Evolutionary conservation across 1,140 invertebrate genomes (phyloP), one percentile per base, ranked within the genome.

Genomic region (Telenomus remus): DNA sequence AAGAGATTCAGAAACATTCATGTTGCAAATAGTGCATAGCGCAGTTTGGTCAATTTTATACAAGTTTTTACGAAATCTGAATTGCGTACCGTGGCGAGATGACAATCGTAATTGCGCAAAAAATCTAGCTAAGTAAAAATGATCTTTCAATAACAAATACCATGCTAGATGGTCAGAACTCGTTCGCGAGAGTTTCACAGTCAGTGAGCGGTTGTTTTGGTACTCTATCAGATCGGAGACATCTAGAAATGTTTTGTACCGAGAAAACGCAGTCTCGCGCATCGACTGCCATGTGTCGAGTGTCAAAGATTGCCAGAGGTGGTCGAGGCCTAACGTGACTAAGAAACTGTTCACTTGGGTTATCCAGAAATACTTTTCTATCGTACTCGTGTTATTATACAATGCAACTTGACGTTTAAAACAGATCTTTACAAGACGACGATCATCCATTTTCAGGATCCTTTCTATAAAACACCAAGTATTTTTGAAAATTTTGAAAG

Each of bases 301-400:
- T 5, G 44, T 13, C 10, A 34, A n/a, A 10, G 1, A 3, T 9
- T 1, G 10, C 33, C 16, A 37, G 39, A n/a, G 8, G 12, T 50
- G 7, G 5, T 5, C 8, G n/a, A 51, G 51, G 13, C 49, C 49
- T 7, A 63, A 1, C 6, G 11, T 44, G 1, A 27, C 6, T 0
- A 63, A 6, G 34, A 46, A 15, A 12, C 12, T 7, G 14, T 63
- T 42, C 46, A 63, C 2, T 46, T 63, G 59, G 0, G 37, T 8
- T 2, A 63, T 34, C 59, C 59, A 63, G 51, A 15, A 44, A 53
- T 63, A 63, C 46, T 46, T 51, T 4, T 12, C 37, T 16, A 1
- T 19, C 8, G 2, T 11, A 39, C 35, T 11, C 33, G 13, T 5
- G 11, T 57, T 37, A 0, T 39, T 9, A 39, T 6, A 15, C 3